Conservation (phyloP, 2,797 vertebrate genomes). For the Phoxinus dragarum region DNA sequence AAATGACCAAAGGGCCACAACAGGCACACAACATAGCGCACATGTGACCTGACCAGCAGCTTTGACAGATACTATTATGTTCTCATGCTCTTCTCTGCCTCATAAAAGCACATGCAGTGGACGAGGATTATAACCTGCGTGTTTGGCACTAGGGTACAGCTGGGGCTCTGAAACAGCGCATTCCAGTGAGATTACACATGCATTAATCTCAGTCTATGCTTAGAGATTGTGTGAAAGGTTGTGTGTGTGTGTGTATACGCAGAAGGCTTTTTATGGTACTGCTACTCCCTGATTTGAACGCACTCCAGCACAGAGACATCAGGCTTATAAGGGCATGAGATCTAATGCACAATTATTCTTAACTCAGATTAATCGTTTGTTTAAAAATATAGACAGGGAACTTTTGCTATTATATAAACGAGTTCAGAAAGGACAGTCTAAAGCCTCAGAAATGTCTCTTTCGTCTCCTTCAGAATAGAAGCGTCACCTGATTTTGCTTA, state of each 20-base stretch:
- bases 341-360: constrained; percentile 39
- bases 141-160: constrained; percentile 17
- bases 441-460: constrained; percentile 4
- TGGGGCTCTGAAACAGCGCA: constrained; percentile 63
- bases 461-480: neutral
- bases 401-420: constrained; percentile 17
- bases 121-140: constrained; percentile 23
- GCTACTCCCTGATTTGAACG: constrained; percentile 44
- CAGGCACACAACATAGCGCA: constrained; percentile 7
- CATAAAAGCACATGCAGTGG: neutral
- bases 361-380: constrained; percentile 40
- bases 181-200: constrained; percentile 78
- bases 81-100: constrained; percentile 1
- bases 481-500: neutral
- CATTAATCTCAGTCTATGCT: constrained; percentile 70
- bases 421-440: neutral
- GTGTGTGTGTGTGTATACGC: constrained; percentile 48
- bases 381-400: constrained; percentile 44
- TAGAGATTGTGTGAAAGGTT: constrained; percentile 39
- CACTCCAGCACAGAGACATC: constrained; percentile 45
- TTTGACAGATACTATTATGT: constrained; percentile 12
- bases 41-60: constrained; percentile 4
- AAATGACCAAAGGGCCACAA: constrained; percentile 28
- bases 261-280: constrained; percentile 67
- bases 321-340: constrained; percentile 56